Evolutionary conservation across 2,888 invertebrate genomes (phyloP).

Genomic region (Hesperia comma): DNA sequence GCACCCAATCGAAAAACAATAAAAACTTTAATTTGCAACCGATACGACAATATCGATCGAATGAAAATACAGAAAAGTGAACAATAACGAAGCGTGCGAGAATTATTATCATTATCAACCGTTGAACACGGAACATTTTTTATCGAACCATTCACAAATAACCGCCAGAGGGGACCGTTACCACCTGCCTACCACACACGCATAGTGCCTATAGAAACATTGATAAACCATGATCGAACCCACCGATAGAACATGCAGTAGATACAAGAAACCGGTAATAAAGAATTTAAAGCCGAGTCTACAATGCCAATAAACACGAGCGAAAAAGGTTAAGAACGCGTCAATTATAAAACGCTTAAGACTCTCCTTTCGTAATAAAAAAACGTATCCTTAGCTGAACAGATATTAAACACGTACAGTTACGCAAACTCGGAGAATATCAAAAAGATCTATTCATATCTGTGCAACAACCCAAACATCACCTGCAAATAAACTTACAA

Average conservation of each 20-base stretch:
- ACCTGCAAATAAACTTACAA: conserved; percentile 18
- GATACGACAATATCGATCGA: conserved; percentile 38
- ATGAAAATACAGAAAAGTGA: conserved; percentile 48
- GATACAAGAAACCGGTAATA: conserved; percentile 43
- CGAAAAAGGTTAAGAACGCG: conserved; percentile 44
- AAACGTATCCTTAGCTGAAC: too few relatives aligned
- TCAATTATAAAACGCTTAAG: conserved; percentile 27
- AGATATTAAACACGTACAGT: conserved; percentile 44
- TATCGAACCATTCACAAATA: conserved; percentile 72
- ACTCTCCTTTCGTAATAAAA: too few relatives aligned
- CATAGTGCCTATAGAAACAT: conserved; percentile 2
- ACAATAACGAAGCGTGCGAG: conserved; percentile 58
- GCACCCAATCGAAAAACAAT: conserved; percentile 2
- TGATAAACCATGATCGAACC: conserved; percentile 23
- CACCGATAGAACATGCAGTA: conserved; percentile 19
- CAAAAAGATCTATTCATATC: conserved; percentile 35
- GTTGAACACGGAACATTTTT: conserved; percentile 67
- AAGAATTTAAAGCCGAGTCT: conserved; percentile 36
- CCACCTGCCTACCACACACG: conserved; percentile 61
- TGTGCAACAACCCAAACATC: background rate
- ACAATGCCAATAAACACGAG: conserved; percentile 22
- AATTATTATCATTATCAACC: conserved; percentile 55
- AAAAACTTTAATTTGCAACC: conserved; percentile 11
- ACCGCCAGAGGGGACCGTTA: conserved; percentile 77
- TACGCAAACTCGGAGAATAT: conserved; percentile 21